phyloP scores from a whole-genome alignment of 1,140 invertebrate species.

The Brachionus paranguensis region DNA sequence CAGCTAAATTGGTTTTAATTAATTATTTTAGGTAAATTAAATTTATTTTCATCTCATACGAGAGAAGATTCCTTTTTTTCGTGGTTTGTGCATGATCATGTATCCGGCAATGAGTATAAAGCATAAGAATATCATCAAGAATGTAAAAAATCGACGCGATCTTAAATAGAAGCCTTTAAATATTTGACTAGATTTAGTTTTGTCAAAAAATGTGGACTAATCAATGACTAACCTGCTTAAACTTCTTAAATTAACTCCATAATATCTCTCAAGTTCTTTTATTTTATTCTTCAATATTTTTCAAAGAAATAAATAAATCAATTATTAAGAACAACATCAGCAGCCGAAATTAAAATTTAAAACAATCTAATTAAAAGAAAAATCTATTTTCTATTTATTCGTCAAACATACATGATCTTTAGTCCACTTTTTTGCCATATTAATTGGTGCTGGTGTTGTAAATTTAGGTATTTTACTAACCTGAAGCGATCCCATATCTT shows the following conservation, averaged over 20 bases:
- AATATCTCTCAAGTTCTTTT: conserved; percentile 36
- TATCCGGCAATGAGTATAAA: neutral
- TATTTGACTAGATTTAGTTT: neutral
- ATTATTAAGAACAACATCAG: neutral
- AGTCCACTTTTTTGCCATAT: neutral
- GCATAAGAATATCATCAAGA: neutral
- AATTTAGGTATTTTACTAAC: neutral
- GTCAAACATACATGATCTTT: neutral
- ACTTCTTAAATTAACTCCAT: conserved; percentile 39
- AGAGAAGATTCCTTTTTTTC: neutral
- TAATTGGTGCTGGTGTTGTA: neutral
- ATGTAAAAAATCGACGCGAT: neutral
- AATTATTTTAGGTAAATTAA: neutral
- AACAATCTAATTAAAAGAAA: neutral
- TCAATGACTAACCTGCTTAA: conserved; percentile 27
- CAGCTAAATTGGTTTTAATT: neutral
- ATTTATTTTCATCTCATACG: neutral
- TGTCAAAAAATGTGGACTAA: conserved; percentile 8
- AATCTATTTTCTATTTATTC: too few relatives aligned
- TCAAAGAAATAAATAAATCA: neutral
- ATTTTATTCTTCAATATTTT: conserved; percentile 21
- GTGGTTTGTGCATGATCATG: neutral
- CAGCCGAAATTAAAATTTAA: neutral
- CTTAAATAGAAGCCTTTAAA: neutral
- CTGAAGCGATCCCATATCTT: conserved; percentile 28